Base-by-base conservation (phyloP, 2,113 vertebrate species). In the Hiodon tergisus region DNA sequence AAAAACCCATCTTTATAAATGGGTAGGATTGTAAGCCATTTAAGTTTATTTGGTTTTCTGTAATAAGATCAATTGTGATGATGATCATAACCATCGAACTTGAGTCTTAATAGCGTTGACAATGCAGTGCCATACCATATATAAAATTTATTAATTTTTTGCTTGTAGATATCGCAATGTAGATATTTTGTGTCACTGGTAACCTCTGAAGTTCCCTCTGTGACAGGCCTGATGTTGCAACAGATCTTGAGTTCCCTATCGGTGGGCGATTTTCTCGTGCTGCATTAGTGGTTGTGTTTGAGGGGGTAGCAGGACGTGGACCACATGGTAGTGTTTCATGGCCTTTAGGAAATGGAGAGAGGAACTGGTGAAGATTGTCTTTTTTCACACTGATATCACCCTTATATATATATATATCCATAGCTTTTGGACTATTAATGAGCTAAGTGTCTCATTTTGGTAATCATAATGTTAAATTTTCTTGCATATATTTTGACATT, bases 271-370 rank as follows among this genome's bases (percentile, higher is more conserved):
- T 31, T 31, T 31, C 31, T 31, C 65, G 50, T 68, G 48, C 47
- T 14, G 66, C 13, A 8, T 5, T 17, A 7, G 8, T 47, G 48
- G 46, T 14, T 2, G 60, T 61, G 14, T 66, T 47, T 66, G 67
- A 4, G 17, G 80, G 72, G 81, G 71, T 14, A 10, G 61, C 85
- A 88, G 90, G 88, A 90, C 90, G 77, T 69, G 2, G 63, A 82
- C 80, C 83, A 85, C 81, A 85, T 88, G 83, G 83, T 72, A 79
- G 55, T 17, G 69, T 76, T 81, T 80, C 77, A 80, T 74, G 77
- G 80, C 77, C 72, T 81, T 83, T 86, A 87, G 90, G 90, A 91
- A 90, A 83, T 71, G 65, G 80, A 78, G 68, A 83, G 74, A 84
- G 89, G 89, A 90, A 90, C 83, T 77, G n/a, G 80, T 76, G 9